phyloP scores from a whole-genome alignment of 2,888 invertebrate genomes.

The Tribolium freemani region DNA sequence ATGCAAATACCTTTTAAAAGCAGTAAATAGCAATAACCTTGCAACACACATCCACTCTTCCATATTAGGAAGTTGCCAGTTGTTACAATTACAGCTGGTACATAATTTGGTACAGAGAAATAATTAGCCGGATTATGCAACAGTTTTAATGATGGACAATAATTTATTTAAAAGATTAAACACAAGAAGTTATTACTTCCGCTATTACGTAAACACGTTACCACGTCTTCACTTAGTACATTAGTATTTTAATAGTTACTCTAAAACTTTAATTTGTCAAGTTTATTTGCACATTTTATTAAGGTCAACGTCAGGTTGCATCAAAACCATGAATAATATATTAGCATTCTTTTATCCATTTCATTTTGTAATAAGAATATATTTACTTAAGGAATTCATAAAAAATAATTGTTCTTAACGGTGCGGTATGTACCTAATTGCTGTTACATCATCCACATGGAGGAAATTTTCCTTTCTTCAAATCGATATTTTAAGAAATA shows the following conservation, averaged over 20 bases:
- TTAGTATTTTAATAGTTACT: background rate
- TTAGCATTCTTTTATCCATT: background rate
- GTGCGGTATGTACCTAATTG: no score
- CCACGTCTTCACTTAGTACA: background rate
- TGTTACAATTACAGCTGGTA: background rate
- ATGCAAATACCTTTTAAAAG: background rate
- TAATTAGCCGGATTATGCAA: background rate
- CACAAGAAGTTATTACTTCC: background rate
- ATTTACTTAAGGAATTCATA: background rate
- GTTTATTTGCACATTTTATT: background rate
- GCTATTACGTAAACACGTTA: background rate
- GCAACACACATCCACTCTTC: background rate
- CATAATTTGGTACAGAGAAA: background rate
- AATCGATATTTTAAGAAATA: conserved; percentile 5
- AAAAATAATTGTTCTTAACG: background rate
- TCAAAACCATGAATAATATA: background rate
- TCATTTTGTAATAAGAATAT: background rate
- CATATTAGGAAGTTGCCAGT: background rate
- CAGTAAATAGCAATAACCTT: background rate
- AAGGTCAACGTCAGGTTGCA: background rate
- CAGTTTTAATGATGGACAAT: background rate
- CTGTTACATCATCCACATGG: conserved; percentile 3
- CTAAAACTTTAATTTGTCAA: background rate
- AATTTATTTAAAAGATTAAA: background rate
- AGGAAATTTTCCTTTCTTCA: conserved; percentile 8